phyloP scores from a whole-genome alignment of 1,140 invertebrate genomes.

The Schlechtendalia chinensis region DNA sequence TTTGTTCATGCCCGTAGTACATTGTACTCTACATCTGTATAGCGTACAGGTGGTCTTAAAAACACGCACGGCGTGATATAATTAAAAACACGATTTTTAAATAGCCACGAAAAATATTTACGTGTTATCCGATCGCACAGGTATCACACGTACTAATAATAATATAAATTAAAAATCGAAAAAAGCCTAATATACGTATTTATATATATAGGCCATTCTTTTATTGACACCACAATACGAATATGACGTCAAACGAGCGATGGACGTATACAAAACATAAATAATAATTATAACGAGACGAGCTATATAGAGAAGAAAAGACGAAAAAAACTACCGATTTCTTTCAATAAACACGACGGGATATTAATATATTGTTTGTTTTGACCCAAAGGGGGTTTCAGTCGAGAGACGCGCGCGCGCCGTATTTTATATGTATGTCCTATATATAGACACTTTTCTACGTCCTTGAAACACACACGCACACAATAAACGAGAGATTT shows the following conservation, averaged over 20 bases:
- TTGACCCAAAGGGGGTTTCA: not conserved
- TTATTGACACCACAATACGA: slow-evolving; percentile 11
- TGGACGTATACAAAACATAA: too few species aligned
- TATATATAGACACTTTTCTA: slow-evolving; percentile 12
- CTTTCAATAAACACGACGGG: not conserved
- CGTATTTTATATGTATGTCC: too few species aligned
- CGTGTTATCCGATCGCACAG: not conserved
- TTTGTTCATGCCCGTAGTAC: not conserved
- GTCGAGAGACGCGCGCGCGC: not conserved
- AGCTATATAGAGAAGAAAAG: too few species aligned
- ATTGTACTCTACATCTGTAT: too few species aligned
- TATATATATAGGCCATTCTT: too few species aligned
- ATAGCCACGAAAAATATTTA: not conserved
- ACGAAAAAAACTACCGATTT: not conserved
- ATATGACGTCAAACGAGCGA: not conserved
- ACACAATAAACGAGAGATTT: too few species aligned
- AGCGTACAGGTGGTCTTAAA: not conserved
- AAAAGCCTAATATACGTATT: too few species aligned
- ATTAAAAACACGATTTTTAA: slow-evolving; percentile 28
- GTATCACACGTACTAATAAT: not conserved
- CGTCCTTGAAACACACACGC: slow-evolving; percentile 16
- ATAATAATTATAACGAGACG: slow-evolving; percentile 11
- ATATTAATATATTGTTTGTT: slow-evolving; percentile 25
- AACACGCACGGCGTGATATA: not conserved
- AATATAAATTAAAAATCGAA: too few species aligned